A percentile compares a stretch with the other conserved stretches of the same genome.
Conservation (phyloP, 2,113 vertebrate species). For the Psittacus erithacus region DNA sequence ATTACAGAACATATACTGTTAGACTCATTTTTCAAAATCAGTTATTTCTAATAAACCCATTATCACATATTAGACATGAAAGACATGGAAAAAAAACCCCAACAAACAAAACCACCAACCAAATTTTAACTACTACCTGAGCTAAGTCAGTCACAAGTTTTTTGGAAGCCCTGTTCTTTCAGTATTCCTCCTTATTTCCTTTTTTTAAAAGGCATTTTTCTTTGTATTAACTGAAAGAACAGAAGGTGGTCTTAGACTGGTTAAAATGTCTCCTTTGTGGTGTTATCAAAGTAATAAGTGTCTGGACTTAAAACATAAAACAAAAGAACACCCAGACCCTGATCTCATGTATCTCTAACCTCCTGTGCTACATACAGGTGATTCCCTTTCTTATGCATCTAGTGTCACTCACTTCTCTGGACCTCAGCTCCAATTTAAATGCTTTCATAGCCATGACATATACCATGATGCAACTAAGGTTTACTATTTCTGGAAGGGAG, state of each 20-base stretch:
- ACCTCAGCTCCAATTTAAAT: neutral
- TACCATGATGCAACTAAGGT: neutral
- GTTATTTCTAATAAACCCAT: neutral
- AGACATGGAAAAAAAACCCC: neutral
- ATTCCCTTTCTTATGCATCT: rapidly evolving
- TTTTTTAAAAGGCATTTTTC: neutral
- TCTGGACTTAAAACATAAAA: neutral
- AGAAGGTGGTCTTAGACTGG: neutral
- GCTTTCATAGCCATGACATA: neutral
- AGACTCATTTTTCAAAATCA: neutral
- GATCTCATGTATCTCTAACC: neutral
- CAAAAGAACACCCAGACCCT: neutral
- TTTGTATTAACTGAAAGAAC: neutral
- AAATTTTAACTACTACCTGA: neutral
- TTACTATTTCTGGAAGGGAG: neutral
- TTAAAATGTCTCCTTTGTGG: neutral
- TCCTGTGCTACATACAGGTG: neutral
- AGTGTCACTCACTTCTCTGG: neutral
- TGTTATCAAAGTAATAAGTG: neutral
- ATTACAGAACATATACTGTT: neutral
- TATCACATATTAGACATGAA: neutral
- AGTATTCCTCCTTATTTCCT: neutral
- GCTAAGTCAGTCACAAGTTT: neutral
- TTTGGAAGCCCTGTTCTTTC: neutral
- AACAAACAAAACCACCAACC: neutral